These are phyloP conservation scores for Micromussa lordhowensis DNA, from an alignment of 92 coral and sea anemone genomes.

Conservation along the genomic window DNA sequence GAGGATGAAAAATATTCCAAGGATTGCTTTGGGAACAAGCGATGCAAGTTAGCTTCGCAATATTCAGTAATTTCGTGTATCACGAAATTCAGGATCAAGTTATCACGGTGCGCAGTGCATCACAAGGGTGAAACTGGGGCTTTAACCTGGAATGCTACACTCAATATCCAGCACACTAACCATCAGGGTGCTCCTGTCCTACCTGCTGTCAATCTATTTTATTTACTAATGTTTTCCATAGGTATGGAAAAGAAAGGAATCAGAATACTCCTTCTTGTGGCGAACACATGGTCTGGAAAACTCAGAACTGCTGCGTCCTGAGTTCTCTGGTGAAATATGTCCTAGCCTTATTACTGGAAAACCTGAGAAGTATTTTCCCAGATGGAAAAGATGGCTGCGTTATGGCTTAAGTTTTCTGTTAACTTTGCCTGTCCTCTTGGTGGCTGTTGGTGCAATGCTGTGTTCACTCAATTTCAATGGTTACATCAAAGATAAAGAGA, in stretches of 20 bases:
- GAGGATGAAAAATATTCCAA: too few relatives aligned
- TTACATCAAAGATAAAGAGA: slow-evolving; percentile 95
- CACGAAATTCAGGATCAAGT: too few relatives aligned
- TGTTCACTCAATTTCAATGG: slow-evolving; percentile 97
- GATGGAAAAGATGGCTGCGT: slow-evolving; percentile 97
- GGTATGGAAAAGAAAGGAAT: slow-evolving; percentile 94
- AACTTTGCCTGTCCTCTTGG: slow-evolving; percentile 83
- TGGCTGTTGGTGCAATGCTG: slow-evolving; percentile 96
- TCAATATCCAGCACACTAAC: neutral
- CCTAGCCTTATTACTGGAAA: slow-evolving; percentile 95
- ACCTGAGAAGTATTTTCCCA: slow-evolving; percentile 92
- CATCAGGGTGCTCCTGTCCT: neutral
- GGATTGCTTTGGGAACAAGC: too few relatives aligned
- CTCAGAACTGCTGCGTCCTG: slow-evolving; percentile 84
- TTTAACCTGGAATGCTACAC: neutral
- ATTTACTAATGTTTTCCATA: slow-evolving; percentile 12
- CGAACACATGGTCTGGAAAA: slow-evolving; percentile 83
- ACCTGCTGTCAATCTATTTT: neutral
- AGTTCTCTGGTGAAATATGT: slow-evolving; percentile 81
- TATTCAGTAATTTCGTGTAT: too few relatives aligned
- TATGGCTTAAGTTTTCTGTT: slow-evolving; percentile 88
- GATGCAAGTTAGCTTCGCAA: too few relatives aligned
- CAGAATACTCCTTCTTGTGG: slow-evolving; percentile 90
- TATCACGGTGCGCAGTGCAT: too few relatives aligned
- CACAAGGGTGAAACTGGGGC: neutral